Percentiles rank a stretch among this genome's conserved stretches.
These are phyloP conservation scores for Idaea aversata DNA, from an alignment of 2,888 invertebrate species.

Conservation along the genomic window DNA sequence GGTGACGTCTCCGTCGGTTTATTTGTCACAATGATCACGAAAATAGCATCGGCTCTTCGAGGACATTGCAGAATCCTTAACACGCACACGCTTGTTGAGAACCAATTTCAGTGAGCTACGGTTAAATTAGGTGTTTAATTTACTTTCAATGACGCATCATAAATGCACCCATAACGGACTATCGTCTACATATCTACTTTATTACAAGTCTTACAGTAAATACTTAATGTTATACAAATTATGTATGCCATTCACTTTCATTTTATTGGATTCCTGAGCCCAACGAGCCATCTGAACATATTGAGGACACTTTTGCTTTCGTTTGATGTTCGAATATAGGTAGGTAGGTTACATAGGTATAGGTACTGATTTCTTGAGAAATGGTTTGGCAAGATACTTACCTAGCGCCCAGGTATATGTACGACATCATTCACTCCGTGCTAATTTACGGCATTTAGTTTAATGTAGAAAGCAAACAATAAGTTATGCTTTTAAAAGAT, in stretches of 20 bases:
- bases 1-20: conserved; percentile 56
- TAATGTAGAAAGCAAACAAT: too few relatives aligned
- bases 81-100: conserved; percentile 10
- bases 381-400: background rate
- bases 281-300: conserved; percentile 59
- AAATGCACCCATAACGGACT: background rate
- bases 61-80: conserved; percentile 39
- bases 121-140: conserved; percentile 6
- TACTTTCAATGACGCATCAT: conserved; percentile 10
- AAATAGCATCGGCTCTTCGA: conserved; percentile 59
- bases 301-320: conserved; percentile 70
- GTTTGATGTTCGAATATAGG: conserved; percentile 40
- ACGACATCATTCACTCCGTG: too few relatives aligned
- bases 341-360: background rate
- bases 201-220: background rate
- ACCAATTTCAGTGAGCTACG: background rate
- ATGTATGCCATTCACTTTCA: conserved; percentile 67
- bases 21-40: conserved; percentile 67
- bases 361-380: background rate
- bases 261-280: conserved; percentile 61
- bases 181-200: background rate
- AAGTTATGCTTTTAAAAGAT: too few relatives aligned
- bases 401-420: background rate
- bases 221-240: background rate
- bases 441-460: too few relatives aligned